Percentiles rank a stretch among this genome's conserved stretches.
phyloP scores from a whole-genome alignment of 2,888 invertebrate species.

The Microctonus hyperodae region DNA sequence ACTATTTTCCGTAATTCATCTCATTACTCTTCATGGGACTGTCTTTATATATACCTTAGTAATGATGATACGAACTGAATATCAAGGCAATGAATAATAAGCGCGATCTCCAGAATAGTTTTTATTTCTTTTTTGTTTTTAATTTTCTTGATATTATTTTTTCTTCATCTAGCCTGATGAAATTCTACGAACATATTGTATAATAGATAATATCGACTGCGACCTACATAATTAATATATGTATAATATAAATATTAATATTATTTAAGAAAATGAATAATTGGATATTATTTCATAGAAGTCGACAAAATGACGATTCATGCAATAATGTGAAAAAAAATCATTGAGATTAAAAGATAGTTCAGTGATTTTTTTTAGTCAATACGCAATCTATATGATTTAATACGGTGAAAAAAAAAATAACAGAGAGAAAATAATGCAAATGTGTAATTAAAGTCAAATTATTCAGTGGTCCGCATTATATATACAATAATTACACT shows the following conservation, averaged over 20 bases:
- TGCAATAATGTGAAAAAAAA: slow-evolving; percentile 35
- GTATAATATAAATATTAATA: slow-evolving; percentile 20
- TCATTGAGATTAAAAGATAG: slow-evolving; percentile 26
- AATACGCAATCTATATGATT: slow-evolving; percentile 21
- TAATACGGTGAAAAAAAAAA: background rate
- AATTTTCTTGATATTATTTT: slow-evolving; percentile 34
- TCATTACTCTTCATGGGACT: background rate
- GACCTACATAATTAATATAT: slow-evolving; percentile 17
- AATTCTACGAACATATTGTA: slow-evolving; percentile 38
- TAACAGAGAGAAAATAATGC: background rate
- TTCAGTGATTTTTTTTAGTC: slow-evolving; percentile 28
- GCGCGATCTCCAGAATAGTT: background rate
- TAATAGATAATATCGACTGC: slow-evolving; percentile 28
- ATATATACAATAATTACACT: background rate
- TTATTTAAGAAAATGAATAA: slow-evolving; percentile 54
- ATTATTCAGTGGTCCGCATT: background rate
- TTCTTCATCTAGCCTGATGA: slow-evolving; percentile 36
- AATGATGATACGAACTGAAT: no score
- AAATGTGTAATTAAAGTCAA: background rate
- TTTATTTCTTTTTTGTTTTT: background rate
- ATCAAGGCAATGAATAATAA: background rate
- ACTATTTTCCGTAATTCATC: background rate
- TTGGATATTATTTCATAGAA: slow-evolving; percentile 41
- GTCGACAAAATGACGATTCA: slow-evolving; percentile 16
- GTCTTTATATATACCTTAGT: background rate